phyloP scores from a whole-genome alignment of 2,113 vertebrate genomes.

The Sturnira hondurensis region DNA sequence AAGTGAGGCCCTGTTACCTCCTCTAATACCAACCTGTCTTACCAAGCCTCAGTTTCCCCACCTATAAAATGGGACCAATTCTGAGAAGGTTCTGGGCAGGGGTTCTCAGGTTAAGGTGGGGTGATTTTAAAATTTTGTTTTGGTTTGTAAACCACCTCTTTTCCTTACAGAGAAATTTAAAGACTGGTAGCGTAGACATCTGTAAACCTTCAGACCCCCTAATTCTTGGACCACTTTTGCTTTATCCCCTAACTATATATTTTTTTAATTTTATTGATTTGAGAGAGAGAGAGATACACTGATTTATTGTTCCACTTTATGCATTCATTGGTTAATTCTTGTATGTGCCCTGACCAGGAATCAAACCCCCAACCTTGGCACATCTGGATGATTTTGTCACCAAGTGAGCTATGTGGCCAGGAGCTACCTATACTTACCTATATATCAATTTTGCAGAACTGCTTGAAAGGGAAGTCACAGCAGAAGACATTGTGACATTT shows the following conservation, averaged over 20 bases:
- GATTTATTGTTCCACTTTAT: not conserved
- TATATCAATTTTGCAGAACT: not conserved
- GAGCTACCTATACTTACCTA: not conserved
- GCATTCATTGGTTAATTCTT: not conserved
- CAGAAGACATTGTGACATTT: not conserved
- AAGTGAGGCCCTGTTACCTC: not conserved
- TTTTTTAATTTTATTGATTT: not conserved
- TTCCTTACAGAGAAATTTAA: not conserved
- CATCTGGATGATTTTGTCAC: not conserved
- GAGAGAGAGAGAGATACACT: not conserved
- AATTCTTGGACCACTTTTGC: not conserved
- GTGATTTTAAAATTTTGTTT: not conserved
- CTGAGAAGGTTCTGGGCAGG: not conserved
- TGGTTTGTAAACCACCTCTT: not conserved
- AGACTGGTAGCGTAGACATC: not conserved
- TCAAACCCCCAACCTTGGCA: not conserved
- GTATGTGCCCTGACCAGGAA: not conserved
- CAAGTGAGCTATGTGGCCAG: not conserved
- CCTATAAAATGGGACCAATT: not conserved
- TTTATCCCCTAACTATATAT: not conserved
- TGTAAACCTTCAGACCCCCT: not conserved
- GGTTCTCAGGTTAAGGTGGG: not conserved
- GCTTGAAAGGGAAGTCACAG: not conserved
- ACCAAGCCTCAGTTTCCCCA: not conserved
- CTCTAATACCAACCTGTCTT: not conserved